phyloP scores from a whole-genome alignment of 2,113 vertebrate genomes.

The Naja naja region DNA sequence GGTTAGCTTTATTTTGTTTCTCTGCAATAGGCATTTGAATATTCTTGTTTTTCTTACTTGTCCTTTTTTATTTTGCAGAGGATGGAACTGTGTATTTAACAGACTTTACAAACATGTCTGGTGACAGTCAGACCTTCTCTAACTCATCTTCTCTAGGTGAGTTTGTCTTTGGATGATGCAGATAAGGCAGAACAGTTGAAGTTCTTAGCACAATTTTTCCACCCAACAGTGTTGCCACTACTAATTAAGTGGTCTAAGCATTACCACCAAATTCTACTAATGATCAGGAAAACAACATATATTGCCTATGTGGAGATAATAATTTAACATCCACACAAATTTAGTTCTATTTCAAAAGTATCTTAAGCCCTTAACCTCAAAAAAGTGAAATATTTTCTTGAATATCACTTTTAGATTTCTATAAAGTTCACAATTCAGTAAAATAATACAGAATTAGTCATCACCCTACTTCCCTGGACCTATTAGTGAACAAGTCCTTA shows the following conservation, averaged over 20 bases:
- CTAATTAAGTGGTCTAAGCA: neutral
- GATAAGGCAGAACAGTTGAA: neutral
- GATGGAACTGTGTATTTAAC: neutral
- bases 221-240: neutral
- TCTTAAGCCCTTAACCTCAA: neutral
- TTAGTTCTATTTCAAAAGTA: neutral
- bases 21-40: neutral
- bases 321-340: neutral
- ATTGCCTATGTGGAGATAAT: neutral
- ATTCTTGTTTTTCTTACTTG: neutral
- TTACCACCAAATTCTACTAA: neutral
- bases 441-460: neutral
- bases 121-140: neutral
- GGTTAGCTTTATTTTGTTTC: neutral
- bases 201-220: neutral
- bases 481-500: neutral
- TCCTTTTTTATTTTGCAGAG: neutral
- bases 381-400: neutral
- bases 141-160: neutral
- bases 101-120: neutral
- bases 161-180: neutral
- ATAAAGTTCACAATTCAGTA: neutral
- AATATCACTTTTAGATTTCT: neutral
- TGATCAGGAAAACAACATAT: neutral
- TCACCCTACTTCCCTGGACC: neutral